Evolutionary conservation across 2,797 vertebrate genomes (phyloP).

Genomic region (Holocentrus rufus): DNA sequence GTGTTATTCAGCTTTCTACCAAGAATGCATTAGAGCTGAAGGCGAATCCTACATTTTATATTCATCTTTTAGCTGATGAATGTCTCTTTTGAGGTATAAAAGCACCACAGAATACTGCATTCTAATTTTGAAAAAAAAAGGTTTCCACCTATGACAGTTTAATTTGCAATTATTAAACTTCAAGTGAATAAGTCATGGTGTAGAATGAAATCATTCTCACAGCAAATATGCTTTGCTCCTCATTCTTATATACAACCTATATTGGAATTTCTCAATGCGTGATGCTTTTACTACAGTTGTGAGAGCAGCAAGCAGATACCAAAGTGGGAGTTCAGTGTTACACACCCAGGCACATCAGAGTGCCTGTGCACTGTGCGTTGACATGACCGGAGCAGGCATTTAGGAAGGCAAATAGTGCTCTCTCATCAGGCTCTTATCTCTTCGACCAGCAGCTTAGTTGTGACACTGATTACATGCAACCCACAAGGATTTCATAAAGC

Average conservation of each 20-base stretch:
- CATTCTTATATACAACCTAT: neutral
- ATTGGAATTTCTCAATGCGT: slow-evolving; percentile 1
- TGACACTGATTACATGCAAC: slow-evolving; percentile 58
- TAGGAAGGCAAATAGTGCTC: slow-evolving; percentile 23
- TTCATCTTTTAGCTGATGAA: no score
- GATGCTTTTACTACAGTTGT: slow-evolving; percentile 3
- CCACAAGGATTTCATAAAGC: slow-evolving; percentile 56
- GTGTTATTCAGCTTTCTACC: neutral
- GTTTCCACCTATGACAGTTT: no score
- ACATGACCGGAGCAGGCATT: slow-evolving; percentile 24
- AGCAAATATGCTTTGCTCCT: neutral
- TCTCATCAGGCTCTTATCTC: slow-evolving; percentile 44
- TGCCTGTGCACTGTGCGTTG: slow-evolving; percentile 5
- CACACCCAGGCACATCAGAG: neutral
- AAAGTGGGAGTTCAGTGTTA: slow-evolving; percentile 5
- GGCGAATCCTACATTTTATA: neutral
- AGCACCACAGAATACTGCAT: no score
- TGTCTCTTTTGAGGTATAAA: no score
- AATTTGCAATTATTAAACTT: no score
- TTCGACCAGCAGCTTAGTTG: slow-evolving; percentile 54
- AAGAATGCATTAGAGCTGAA: neutral
- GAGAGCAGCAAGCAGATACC: slow-evolving; percentile 38
- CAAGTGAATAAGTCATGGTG: no score
- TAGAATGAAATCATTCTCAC: neutral
- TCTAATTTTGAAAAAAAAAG: no score